phyloP scores from a whole-genome alignment of 2,797 vertebrate genomes.

The Phataginus tricuspis region DNA sequence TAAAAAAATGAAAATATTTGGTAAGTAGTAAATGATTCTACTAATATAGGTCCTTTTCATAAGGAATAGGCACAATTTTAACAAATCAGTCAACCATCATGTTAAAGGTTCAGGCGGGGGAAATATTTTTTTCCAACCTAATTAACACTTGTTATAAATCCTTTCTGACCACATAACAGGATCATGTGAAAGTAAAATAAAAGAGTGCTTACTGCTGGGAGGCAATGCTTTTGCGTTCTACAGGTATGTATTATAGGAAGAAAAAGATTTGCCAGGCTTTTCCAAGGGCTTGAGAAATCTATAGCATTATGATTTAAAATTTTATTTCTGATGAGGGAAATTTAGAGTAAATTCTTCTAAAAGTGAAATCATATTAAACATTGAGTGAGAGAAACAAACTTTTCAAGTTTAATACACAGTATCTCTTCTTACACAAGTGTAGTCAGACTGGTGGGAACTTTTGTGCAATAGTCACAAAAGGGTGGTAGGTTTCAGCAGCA shows the following conservation, averaged over 20 bases:
- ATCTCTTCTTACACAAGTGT: background rate
- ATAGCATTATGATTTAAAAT: background rate
- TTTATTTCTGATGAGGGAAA: background rate
- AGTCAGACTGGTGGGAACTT: background rate
- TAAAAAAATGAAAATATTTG: background rate
- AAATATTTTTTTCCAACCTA: background rate
- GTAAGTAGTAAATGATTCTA: background rate
- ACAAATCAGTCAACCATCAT: background rate
- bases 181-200: background rate
- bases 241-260: background rate
- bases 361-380: background rate
- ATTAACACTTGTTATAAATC: background rate
- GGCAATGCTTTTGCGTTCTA: background rate
- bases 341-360: background rate
- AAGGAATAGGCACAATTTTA: background rate
- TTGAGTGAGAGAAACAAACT: background rate
- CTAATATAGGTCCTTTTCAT: background rate
- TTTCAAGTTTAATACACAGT: background rate
- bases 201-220: background rate
- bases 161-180: background rate
- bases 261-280: background rate
- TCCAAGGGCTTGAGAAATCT: background rate
- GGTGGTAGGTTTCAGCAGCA: background rate
- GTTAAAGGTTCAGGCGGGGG: background rate
- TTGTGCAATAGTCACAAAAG: background rate